These are phyloP conservation scores for Grammomys surdaster DNA, from an alignment of 2,113 vertebrate genomes.

Conservation along the genomic window DNA sequence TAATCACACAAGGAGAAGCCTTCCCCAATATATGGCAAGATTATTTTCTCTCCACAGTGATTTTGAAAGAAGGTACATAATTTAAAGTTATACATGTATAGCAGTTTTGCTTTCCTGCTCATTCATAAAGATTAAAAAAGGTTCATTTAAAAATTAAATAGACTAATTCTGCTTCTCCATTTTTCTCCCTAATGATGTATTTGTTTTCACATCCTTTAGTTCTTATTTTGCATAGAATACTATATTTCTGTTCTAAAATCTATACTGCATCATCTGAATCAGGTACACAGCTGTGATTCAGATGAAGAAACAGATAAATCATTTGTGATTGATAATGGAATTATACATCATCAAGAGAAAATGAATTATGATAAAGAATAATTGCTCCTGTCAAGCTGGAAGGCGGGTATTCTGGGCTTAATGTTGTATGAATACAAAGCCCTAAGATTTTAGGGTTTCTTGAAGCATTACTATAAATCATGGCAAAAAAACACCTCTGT, in stretches of 20 bases:
- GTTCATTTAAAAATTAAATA: not conserved
- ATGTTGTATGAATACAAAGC: slow-evolving; percentile 64
- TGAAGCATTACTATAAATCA: slow-evolving; percentile 21
- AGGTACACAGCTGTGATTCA: slow-evolving; percentile 41
- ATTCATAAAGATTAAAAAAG: not conserved
- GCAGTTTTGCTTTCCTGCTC: not conserved
- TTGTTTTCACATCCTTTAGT: slow-evolving; percentile 28
- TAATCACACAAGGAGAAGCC: accelerated
- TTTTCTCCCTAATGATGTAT: slow-evolving; percentile 15
- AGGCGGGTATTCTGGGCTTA: slow-evolving; percentile 56
- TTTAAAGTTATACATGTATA: not conserved
- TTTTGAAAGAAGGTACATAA: not conserved
- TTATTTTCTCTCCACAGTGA: not conserved
- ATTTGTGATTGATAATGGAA: slow-evolving; percentile 61
- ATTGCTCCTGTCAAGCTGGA: slow-evolving; percentile 44
- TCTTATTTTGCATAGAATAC: slow-evolving; percentile 2
- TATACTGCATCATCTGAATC: slow-evolving; percentile 43
- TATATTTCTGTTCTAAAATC: slow-evolving; percentile 56
- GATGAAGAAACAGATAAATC: slow-evolving; percentile 67
- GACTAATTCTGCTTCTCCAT: not conserved
- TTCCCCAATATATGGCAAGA: not conserved
- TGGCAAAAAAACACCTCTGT: slow-evolving; percentile 48
- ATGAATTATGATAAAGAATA: slow-evolving; percentile 68
- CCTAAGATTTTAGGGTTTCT: slow-evolving; percentile 40
- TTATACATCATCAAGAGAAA: slow-evolving; percentile 33